Evolutionary conservation across 2,797 vertebrate genomes (phyloP).

Genomic region (Kryptopterus vitreolus): DNA sequence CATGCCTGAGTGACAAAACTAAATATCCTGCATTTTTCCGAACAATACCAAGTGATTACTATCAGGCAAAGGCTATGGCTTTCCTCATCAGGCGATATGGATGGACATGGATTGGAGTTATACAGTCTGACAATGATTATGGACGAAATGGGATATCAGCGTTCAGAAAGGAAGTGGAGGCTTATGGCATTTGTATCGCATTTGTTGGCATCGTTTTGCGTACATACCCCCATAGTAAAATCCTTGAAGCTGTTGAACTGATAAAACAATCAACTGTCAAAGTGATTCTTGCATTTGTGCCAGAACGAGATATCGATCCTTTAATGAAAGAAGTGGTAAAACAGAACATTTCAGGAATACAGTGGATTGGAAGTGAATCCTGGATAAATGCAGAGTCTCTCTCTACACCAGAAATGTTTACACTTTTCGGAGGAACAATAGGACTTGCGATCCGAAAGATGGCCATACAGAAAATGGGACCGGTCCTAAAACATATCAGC

Average conservation of each 20-base stretch:
- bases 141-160: constrained; percentile 62
- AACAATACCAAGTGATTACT: constrained; percentile 70
- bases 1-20: constrained; percentile 49
- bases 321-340: constrained; percentile 19
- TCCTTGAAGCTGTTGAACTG: constrained; percentile 64
- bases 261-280: constrained; percentile 71
- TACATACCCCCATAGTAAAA: too few species aligned
- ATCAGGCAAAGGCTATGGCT: constrained; percentile 66
- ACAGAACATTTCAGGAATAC: constrained; percentile 76
- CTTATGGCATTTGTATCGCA: too few species aligned
- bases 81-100: constrained; percentile 68
- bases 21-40: constrained; percentile 47
- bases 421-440: constrained; percentile 70
- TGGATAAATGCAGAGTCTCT: constrained; percentile 62
- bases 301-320: constrained; percentile 54
- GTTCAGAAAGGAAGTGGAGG: constrained; percentile 40
- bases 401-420: constrained; percentile 63
- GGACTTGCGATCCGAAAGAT: constrained; percentile 74
- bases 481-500: constrained; percentile 65
- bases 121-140: constrained; percentile 66
- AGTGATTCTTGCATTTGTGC: constrained; percentile 73
- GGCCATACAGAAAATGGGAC: constrained; percentile 69
- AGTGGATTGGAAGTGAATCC: constrained; percentile 78
- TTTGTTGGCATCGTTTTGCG: too few species aligned
- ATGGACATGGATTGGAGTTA: constrained; percentile 74